A percentile compares a stretch with the other conserved stretches of the same genome.
phyloP scores from a whole-genome alignment of 2,113 vertebrate genomes.

The Aleadryas rufinucha region DNA sequence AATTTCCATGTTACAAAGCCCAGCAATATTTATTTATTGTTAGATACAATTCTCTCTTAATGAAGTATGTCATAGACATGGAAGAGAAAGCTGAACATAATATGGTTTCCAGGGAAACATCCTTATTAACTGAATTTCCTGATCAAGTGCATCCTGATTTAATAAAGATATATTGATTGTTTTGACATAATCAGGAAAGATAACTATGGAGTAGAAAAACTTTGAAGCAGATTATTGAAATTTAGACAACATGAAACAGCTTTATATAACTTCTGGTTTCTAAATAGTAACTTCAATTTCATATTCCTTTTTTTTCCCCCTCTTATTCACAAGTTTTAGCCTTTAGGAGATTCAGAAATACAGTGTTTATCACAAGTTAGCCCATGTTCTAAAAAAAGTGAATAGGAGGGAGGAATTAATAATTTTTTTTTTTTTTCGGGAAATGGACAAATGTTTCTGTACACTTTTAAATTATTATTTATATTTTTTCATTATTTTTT shows the following conservation, averaged over 20 bases:
- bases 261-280: not conserved
- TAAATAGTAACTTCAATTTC: not conserved
- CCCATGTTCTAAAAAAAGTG: not conserved
- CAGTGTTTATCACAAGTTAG: not conserved
- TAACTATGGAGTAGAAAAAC: not conserved
- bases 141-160: constrained; percentile 44
- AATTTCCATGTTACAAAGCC: not conserved
- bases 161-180: constrained; percentile 18
- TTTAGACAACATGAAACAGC: not conserved
- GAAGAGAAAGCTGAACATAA: not conserved
- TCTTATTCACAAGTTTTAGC: not conserved
- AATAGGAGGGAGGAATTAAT: not conserved
- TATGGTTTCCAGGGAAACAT: not conserved
- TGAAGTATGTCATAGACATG: not conserved
- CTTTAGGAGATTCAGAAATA: not conserved
- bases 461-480: too few relatives aligned
- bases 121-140: constrained; percentile 39
- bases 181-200: not conserved
- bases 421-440: not conserved
- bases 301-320: not conserved
- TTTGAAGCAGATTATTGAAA: not conserved
- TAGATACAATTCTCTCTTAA: not conserved
- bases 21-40: not conserved
- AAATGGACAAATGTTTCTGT: not conserved
- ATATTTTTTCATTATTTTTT: too few relatives aligned